Base-by-base conservation (phyloP, 2,113 vertebrate species). In the Saccopteryx bilineata region DNA sequence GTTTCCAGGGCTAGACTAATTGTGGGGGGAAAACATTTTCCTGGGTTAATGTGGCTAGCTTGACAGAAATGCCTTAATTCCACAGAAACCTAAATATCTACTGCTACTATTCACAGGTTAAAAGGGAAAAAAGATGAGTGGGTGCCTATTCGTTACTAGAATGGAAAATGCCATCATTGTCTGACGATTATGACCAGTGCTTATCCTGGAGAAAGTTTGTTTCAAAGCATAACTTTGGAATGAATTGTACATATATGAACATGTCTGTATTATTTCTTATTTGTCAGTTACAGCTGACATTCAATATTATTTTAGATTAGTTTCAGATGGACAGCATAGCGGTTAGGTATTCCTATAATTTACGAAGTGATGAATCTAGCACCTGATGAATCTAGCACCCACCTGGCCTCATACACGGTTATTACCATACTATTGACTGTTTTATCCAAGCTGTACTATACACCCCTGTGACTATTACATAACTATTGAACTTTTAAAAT, bases 1-100 rank as follows among this genome's bases (percentile, higher is more conserved):
- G 9, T 54, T 96, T 95, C 96, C 90, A 97, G 89, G 46, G 56
- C 90, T 95, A 52, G 94, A 75, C 33, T 86, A 79, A 84, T 60
- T 88, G 66, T 93, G 33, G 90, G 60, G 54, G 1, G 2, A 33
- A 85, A 56, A 24, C 24, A 81, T 86, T 96, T 94, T 79, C 58
- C 24, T 78, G 13, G 63, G 75, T 91, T 91, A 63, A 54, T 93
- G 87, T 96, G 95, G 91, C 58, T 18, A 48, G 54, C 28, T 86
- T 24, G 68, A 84, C 21, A 97, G 96, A 94, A 74, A 94, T 56
- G 81, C 24, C 52, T 65, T 89, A 39, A 66, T 94, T 82, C 33
- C 33, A 52, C 11, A 68, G 90, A 93, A 93, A 80, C 48, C 48
- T 24, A 89, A 82, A 48, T 85, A 72, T 15, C 80, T 75, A 23